Evolutionary conservation across 2,888 invertebrate species (phyloP).

Genomic region (Sphaeridia pumilis): DNA sequence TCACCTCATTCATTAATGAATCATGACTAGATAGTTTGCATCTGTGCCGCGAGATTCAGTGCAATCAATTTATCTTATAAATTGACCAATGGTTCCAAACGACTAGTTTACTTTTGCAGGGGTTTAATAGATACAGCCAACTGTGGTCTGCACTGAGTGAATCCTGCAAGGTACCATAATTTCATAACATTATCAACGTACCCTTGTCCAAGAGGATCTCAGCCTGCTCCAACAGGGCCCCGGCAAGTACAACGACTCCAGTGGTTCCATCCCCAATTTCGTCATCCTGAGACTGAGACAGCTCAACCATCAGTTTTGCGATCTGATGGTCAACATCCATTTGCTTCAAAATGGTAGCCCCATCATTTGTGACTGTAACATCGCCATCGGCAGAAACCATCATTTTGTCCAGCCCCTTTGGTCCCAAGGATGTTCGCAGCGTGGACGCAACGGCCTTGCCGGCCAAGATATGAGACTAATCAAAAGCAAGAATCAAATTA

Average conservation of each 20-base stretch:
- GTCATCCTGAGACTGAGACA: slow-evolving; percentile 97
- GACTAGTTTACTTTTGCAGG: slow-evolving; percentile 17
- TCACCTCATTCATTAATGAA: too few species aligned
- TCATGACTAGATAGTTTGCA: too few species aligned
- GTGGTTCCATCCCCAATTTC: slow-evolving; percentile 99
- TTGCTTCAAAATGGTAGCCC: slow-evolving; percentile 95
- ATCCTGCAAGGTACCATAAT: too few species aligned
- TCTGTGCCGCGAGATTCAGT: slow-evolving; percentile 20
- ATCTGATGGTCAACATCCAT: slow-evolving; percentile 99
- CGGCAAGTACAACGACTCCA: slow-evolving; percentile 80
- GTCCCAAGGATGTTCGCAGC: slow-evolving; percentile 86
- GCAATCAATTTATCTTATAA: slow-evolving; percentile 17
- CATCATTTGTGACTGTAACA: slow-evolving; percentile 95
- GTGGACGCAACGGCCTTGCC: slow-evolving; percentile 83
- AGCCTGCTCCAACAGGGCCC: slow-evolving; percentile 90
- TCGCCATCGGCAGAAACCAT: slow-evolving; percentile 96
- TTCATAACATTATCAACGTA: not conserved
- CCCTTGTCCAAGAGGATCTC: slow-evolving; percentile 78
- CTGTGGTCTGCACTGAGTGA: too few species aligned
- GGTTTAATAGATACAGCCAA: too few species aligned
- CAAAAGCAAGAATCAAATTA: slow-evolving; percentile 37
- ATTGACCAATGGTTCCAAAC: slow-evolving; percentile 24
- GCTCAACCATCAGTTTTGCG: slow-evolving; percentile 92
- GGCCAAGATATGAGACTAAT: slow-evolving; percentile 95
- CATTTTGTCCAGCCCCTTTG: slow-evolving; percentile 94